Evolutionary conservation across 2,797 vertebrate species (phyloP).

Genomic region (Dipus sagitta): DNA sequence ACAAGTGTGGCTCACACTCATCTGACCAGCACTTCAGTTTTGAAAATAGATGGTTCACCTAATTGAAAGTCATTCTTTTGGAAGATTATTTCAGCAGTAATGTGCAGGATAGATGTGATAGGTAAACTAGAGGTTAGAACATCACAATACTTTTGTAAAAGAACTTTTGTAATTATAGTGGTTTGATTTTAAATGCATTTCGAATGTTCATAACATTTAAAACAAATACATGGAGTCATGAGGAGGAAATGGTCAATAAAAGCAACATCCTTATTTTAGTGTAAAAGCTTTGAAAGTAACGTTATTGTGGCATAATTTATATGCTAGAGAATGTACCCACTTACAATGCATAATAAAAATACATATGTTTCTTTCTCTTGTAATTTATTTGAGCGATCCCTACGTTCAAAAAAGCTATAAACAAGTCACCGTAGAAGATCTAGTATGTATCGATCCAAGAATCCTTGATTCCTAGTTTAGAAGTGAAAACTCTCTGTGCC

Average conservation of each 20-base stretch:
- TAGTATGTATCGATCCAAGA: neutral
- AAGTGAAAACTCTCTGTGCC: too few species aligned
- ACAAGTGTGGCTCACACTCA: neutral
- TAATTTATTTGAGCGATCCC: neutral
- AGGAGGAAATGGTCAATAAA: slow-evolving; percentile 10
- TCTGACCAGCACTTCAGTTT: neutral
- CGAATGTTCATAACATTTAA: neutral
- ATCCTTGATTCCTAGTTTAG: neutral
- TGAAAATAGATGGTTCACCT: neutral
- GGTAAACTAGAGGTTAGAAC: neutral
- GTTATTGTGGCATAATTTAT: neutral
- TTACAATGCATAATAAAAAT: neutral
- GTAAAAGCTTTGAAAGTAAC: neutral
- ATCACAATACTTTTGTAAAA: neutral
- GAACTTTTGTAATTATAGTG: neutral
- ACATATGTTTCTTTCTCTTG: neutral
- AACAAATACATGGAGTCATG: neutral
- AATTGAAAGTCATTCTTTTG: neutral
- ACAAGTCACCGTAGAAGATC: neutral
- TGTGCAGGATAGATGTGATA: neutral
- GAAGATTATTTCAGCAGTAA: slow-evolving; percentile 43
- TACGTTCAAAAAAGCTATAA: neutral
- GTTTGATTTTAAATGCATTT: slow-evolving; percentile 28
- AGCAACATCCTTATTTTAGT: slow-evolving; percentile 25
- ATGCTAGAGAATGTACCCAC: neutral